Percentiles rank a stretch among this genome's conserved stretches.
Evolutionary conservation across 2,797 vertebrate species (phyloP).

Genomic region (Urosaurus nigricauda): DNA sequence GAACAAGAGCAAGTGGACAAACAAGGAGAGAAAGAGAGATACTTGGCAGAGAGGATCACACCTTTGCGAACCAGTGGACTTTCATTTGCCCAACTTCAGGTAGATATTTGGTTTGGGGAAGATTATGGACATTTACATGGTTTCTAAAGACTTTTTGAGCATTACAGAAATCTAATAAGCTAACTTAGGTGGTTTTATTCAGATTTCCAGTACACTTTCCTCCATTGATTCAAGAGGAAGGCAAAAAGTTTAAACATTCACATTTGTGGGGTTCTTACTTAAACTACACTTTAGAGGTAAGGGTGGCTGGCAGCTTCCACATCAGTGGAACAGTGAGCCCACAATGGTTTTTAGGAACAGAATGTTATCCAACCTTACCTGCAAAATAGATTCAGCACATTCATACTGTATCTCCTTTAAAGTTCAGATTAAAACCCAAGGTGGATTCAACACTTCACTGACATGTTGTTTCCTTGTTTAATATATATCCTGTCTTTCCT

Average conservation of each 20-base stretch:
- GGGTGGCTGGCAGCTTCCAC: no score
- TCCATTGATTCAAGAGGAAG: neutral
- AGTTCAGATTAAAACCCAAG: no score
- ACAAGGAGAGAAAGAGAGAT: constrained; percentile 88
- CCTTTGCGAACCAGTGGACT: constrained; percentile 80
- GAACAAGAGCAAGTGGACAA: constrained; percentile 91
- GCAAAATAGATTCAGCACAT: no score
- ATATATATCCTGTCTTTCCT: no score
- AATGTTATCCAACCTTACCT: no score
- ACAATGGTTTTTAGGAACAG: no score
- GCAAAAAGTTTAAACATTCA: neutral
- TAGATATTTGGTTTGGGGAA: constrained; percentile 29
- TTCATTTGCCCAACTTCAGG: constrained; percentile 88
- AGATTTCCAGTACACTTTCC: neutral
- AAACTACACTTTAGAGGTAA: neutral
- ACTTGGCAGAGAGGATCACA: constrained; percentile 88
- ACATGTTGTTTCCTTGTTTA: no score
- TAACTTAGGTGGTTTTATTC: neutral
- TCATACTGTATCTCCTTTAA: no score
- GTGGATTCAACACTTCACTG: no score
- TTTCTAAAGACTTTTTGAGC: neutral
- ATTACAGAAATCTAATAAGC: neutral
- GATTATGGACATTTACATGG: fast-evolving
- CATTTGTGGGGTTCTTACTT: neutral
- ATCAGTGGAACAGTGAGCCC: no score